Evolutionary conservation across 2,113 vertebrate species (phyloP).

Genomic region (Kobus ellipsiprymnus): DNA sequence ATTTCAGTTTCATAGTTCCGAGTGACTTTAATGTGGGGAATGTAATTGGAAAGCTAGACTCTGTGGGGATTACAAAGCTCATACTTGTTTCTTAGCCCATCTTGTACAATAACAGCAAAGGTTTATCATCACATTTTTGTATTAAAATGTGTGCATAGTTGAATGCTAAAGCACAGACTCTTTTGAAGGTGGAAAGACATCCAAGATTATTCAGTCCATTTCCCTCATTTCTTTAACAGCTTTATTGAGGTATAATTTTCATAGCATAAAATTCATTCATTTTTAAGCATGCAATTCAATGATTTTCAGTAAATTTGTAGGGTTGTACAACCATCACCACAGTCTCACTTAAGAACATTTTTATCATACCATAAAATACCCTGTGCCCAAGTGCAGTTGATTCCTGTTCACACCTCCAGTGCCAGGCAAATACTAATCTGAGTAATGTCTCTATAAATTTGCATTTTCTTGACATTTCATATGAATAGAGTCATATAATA

Average conservation of each 20-base stretch:
- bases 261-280: neutral
- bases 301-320: neutral
- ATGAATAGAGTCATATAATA: neutral
- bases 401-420: neutral
- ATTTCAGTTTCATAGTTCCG: slow-evolving; percentile 32
- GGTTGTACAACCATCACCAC: neutral
- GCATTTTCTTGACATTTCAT: neutral
- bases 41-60: slow-evolving; percentile 48
- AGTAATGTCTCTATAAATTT: neutral
- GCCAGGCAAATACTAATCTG: neutral
- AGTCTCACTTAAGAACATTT: neutral
- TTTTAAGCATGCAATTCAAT: neutral
- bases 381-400: neutral
- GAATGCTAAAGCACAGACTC: slow-evolving; percentile 1
- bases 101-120: neutral
- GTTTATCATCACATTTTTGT: slow-evolving; percentile 46
- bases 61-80: slow-evolving; percentile 32
- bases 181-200: neutral
- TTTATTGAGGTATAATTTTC: slow-evolving; percentile 36
- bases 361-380: neutral
- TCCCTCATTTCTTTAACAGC: slow-evolving; percentile 11
- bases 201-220: neutral
- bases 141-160: slow-evolving; percentile 20
- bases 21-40: slow-evolving; percentile 46
- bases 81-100: slow-evolving; percentile 9